phyloP scores from a whole-genome alignment of 2,888 invertebrate species.

The Oscheius sp. region DNA sequence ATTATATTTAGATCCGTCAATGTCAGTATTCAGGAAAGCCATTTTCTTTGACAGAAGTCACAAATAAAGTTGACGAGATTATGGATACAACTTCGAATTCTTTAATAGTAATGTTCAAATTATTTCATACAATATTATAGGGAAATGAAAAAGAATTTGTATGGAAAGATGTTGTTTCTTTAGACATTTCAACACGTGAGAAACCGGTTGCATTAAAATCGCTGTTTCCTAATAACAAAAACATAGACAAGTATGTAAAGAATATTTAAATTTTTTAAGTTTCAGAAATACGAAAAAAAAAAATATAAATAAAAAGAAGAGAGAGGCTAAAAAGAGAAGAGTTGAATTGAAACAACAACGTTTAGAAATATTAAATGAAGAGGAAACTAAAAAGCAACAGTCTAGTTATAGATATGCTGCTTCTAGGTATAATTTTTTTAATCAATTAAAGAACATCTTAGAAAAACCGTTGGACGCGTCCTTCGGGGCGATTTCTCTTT shows the following conservation, averaged over 20 bases:
- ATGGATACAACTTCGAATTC: no score
- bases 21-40: neutral
- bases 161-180: conserved; percentile 44
- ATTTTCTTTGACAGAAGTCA: neutral
- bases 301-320: conserved; percentile 17
- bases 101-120: no score
- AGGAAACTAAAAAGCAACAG: conserved; percentile 34
- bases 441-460: conserved; percentile 18
- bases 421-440: conserved; percentile 32
- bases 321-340: conserved; percentile 41
- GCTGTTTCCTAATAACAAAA: conserved; percentile 18
- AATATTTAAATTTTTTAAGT: neutral
- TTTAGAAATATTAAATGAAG: conserved; percentile 21
- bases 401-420: conserved; percentile 38
- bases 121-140: no score
- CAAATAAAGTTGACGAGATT: conserved; percentile 2
- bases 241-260: conserved; percentile 15
- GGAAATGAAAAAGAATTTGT: neutral
- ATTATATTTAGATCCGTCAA: conserved; percentile 1
- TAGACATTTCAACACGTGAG: conserved; percentile 42
- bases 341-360: conserved; percentile 14
- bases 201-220: conserved; percentile 45
- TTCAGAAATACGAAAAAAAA: conserved; percentile 19
- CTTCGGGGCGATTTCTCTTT: conserved; percentile 60
- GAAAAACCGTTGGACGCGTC: conserved; percentile 54